Evolutionary conservation across 2,113 vertebrate species (phyloP).

Genomic region (Lampris incognitus): DNA sequence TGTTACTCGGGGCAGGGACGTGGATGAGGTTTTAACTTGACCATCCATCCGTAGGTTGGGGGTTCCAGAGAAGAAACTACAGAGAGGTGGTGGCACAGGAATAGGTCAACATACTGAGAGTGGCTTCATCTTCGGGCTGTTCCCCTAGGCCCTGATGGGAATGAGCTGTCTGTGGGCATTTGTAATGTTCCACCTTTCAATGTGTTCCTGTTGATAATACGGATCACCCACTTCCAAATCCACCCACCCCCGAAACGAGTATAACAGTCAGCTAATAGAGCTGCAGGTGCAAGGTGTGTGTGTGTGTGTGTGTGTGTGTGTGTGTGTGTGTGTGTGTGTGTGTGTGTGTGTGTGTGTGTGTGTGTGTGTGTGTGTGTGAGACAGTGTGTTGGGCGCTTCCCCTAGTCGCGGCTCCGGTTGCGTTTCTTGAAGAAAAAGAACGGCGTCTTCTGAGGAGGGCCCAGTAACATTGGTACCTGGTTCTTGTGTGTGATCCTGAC

Average conservation of each 20-base stretch:
- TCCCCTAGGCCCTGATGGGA: constrained; percentile 29
- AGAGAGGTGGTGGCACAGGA: constrained; percentile 61
- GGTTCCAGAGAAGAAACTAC: constrained; percentile 21
- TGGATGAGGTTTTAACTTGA: constrained; percentile 6
- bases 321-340: constrained; percentile 34
- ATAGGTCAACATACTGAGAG: constrained; percentile 52
- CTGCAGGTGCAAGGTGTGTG: constrained; percentile 39
- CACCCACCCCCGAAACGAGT: background rate
- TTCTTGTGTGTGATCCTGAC: constrained; percentile 95
- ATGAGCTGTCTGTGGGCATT: constrained; percentile 5
- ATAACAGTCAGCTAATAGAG: constrained; percentile 30
- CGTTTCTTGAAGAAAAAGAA: constrained; percentile 93
- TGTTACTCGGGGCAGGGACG: constrained; percentile 12
- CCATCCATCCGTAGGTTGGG: background rate
- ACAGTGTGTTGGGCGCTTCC: background rate
- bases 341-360: constrained; percentile 13
- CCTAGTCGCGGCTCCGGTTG: constrained; percentile 87
- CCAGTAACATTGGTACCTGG: constrained; percentile 95
- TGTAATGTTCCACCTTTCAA: constrained; percentile 12
- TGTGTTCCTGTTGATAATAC: background rate
- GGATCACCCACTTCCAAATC: constrained; percentile 6
- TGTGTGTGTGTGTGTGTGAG: background rate
- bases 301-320: constrained; percentile 35
- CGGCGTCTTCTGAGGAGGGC: constrained; percentile 91
- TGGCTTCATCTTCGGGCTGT: background rate